phyloP scores from a whole-genome alignment of 2,797 vertebrate genomes.

The Molossus molossus region DNA sequence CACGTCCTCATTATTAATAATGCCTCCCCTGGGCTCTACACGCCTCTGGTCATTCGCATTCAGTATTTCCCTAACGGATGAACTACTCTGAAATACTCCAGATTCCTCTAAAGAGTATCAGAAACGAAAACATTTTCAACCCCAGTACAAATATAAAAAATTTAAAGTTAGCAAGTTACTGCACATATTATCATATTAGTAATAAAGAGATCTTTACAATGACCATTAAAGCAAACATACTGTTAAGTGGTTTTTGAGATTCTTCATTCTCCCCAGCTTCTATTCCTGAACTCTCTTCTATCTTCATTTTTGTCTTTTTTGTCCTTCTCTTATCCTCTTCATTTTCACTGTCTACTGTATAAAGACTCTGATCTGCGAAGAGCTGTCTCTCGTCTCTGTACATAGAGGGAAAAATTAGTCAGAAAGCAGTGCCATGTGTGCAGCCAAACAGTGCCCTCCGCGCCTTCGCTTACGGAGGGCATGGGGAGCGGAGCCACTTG shows the following conservation, averaged over 20 bases:
- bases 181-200: not conserved
- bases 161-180: slow-evolving; percentile 33
- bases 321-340: slow-evolving; percentile 88
- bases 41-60: not conserved
- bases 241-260: slow-evolving; percentile 90
- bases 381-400: slow-evolving; percentile 94
- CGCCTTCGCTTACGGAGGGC: not conserved
- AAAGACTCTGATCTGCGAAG: slow-evolving; percentile 90
- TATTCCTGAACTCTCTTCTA: slow-evolving; percentile 90
- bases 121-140: slow-evolving; percentile 39
- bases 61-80: not conserved
- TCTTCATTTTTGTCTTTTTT: slow-evolving; percentile 89
- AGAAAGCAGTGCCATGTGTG: not conserved
- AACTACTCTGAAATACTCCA: not conserved
- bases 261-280: slow-evolving; percentile 88
- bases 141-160: slow-evolving; percentile 11
- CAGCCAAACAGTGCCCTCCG: not conserved
- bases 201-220: slow-evolving; percentile 13
- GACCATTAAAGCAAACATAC: slow-evolving; percentile 87
- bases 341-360: slow-evolving; percentile 92
- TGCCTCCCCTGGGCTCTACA: not conserved
- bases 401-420: slow-evolving; percentile 53
- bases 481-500: not conserved
- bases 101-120: slow-evolving; percentile 38
- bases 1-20: not conserved